phyloP scores from a whole-genome alignment of 2,888 invertebrate genomes.

The Thalpophila matura region DNA sequence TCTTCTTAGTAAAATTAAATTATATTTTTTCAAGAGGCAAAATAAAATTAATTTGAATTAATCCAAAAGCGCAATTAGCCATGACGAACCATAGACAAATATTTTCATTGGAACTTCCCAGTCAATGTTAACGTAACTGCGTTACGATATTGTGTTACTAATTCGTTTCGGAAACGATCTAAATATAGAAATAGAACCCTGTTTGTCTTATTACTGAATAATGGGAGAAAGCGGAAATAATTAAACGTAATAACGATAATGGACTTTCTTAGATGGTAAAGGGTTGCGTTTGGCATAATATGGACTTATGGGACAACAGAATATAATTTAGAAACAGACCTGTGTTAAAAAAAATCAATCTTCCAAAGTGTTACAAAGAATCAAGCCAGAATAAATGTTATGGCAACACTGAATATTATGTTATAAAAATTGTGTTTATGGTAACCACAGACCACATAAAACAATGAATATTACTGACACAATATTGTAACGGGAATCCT shows the following conservation, averaged over 20 bases:
- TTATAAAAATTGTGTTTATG: conserved; percentile 34
- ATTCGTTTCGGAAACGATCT: conserved; percentile 53
- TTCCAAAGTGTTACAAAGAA: conserved; percentile 1
- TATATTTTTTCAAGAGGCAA: no score
- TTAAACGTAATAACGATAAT: conserved; percentile 10
- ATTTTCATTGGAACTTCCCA: conserved; percentile 44
- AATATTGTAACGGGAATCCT: conserved; percentile 45
- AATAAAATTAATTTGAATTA: not conserved
- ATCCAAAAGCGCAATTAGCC: conserved; percentile 38
- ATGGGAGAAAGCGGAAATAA: not conserved
- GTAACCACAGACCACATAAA: conserved; percentile 42
- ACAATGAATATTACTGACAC: conserved; percentile 44
- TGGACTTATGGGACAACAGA: not conserved
- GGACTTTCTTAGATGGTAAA: not conserved
- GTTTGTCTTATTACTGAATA: conserved; percentile 27
- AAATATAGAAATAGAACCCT: conserved; percentile 40
- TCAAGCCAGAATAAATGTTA: conserved; percentile 7
- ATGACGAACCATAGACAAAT: conserved; percentile 48
- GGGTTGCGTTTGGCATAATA: not conserved
- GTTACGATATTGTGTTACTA: conserved; percentile 50
- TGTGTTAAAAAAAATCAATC: not conserved
- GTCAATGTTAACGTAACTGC: conserved; percentile 26
- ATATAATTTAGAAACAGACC: no score
- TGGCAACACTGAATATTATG: conserved; percentile 8
- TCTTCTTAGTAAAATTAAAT: no score